These are phyloP conservation scores for Papilio aristodemus DNA, from an alignment of 1,140 invertebrate species.

Conservation along the genomic window DNA sequence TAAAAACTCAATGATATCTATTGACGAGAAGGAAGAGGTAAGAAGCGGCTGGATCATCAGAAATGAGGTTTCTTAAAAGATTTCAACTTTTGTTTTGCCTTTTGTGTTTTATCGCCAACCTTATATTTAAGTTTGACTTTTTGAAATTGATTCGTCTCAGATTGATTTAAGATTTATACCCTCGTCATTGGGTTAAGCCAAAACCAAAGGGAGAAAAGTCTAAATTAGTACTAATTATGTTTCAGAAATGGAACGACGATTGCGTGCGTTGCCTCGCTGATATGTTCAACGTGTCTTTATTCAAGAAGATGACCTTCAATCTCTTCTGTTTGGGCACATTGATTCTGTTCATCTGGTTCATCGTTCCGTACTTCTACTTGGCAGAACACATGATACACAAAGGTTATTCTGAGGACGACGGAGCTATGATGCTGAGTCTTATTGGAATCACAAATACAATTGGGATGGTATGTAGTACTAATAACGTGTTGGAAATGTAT, in stretches of 20 bases:
- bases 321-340: slow-evolving; percentile 91
- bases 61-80: too few species aligned
- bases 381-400: slow-evolving; percentile 85
- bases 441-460: slow-evolving; percentile 94
- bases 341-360: slow-evolving; percentile 93
- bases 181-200: neutral
- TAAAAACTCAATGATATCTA: slow-evolving; percentile 92
- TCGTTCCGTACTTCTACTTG: slow-evolving; percentile 94
- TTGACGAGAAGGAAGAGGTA: slow-evolving; percentile 88
- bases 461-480: slow-evolving; percentile 85
- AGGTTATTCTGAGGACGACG: slow-evolving; percentile 85
- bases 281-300: slow-evolving; percentile 90
- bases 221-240: neutral
- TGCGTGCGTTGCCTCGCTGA: slow-evolving; percentile 85
- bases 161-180: too few species aligned
- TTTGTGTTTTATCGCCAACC: too few species aligned
- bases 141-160: too few species aligned
- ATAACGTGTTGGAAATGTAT: slow-evolving; percentile 3
- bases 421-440: slow-evolving; percentile 88
- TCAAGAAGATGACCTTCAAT: slow-evolving; percentile 89
- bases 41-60: too few species aligned
- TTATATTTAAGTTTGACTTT: too few species aligned
- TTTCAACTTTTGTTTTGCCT: too few species aligned
- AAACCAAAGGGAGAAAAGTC: neutral
- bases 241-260: slow-evolving; percentile 89